A percentile compares a stretch with the other conserved stretches of the same genome.
Evolutionary conservation across 2,888 invertebrate genomes (phyloP).

Genomic region (Euzophera pinguis): DNA sequence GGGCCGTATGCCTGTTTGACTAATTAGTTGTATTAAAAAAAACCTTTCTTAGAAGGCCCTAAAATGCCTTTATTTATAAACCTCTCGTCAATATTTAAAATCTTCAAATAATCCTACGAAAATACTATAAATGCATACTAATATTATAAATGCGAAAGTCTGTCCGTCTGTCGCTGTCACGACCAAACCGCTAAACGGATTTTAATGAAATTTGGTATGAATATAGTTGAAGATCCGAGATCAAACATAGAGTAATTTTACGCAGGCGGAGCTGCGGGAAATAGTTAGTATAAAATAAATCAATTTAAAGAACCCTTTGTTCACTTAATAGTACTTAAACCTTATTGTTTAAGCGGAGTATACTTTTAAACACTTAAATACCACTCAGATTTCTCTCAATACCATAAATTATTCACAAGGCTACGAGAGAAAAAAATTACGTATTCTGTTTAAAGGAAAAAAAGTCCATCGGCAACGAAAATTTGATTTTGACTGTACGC

Average conservation of each 20-base stretch:
- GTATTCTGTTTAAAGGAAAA: slow-evolving; percentile 1
- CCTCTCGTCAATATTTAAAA: neutral
- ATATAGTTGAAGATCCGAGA: no score
- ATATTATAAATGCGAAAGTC: no score
- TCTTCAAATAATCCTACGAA: neutral
- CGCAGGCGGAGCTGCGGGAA: no score
- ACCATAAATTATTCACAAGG: neutral
- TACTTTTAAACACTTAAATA: neutral
- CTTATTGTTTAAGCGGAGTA: neutral
- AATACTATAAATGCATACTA: neutral
- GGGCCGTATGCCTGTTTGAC: no score
- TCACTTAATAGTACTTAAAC: neutral
- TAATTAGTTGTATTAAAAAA: no score
- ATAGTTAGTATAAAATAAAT: neutral
- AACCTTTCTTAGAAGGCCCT: neutral
- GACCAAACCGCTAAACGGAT: no score
- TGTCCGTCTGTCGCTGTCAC: no score
- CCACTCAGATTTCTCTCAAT: neutral
- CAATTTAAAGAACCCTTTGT: neutral
- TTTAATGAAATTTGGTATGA: no score
- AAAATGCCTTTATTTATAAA: neutral
- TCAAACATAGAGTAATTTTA: no score
- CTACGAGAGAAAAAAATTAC: neutral
- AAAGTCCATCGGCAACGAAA: slow-evolving; percentile 1
- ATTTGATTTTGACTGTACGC: slow-evolving; percentile 6